phyloP scores from a whole-genome alignment of 2,888 invertebrate species.

The Cataglyphis livida region DNA sequence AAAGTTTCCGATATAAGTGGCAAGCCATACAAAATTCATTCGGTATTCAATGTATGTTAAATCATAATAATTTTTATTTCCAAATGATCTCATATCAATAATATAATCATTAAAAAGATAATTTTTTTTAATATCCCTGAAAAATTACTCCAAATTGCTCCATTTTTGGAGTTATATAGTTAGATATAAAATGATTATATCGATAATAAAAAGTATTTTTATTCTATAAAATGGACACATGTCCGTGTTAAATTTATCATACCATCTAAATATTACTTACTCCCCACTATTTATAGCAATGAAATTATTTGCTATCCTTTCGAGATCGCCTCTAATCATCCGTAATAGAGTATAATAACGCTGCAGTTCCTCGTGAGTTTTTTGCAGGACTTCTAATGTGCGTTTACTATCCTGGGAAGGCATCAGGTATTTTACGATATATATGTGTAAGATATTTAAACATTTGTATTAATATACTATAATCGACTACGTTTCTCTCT shows the following conservation, averaged over 20 bases:
- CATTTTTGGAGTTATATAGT: not conserved
- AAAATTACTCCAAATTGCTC: not conserved
- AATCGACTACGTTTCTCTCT: not conserved
- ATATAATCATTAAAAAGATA: not conserved
- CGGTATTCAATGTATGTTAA: not conserved
- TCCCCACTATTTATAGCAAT: slow-evolving; percentile 44
- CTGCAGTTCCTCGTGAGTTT: slow-evolving; percentile 66
- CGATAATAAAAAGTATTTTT: not conserved
- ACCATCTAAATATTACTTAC: not conserved
- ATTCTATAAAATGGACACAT: not conserved
- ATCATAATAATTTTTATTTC: not conserved
- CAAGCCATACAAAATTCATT: not conserved
- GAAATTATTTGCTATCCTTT: slow-evolving; percentile 69
- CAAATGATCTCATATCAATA: not conserved
- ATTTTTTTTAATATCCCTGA: not conserved
- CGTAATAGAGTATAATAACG: slow-evolving; percentile 69
- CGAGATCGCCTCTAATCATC: slow-evolving; percentile 70
- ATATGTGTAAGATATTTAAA: not conserved
- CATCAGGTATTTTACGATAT: not conserved
- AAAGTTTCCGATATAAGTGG: not conserved
- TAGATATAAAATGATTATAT: not conserved
- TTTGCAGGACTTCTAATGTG: slow-evolving; percentile 62
- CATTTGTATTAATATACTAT: not conserved
- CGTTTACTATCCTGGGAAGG: slow-evolving; percentile 11
- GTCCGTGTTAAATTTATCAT: not conserved